A percentile compares a stretch with the other conserved stretches of the same genome.
Conservation (phyloP, 1,140 invertebrate species). For the Trichonephila clavata region DNA sequence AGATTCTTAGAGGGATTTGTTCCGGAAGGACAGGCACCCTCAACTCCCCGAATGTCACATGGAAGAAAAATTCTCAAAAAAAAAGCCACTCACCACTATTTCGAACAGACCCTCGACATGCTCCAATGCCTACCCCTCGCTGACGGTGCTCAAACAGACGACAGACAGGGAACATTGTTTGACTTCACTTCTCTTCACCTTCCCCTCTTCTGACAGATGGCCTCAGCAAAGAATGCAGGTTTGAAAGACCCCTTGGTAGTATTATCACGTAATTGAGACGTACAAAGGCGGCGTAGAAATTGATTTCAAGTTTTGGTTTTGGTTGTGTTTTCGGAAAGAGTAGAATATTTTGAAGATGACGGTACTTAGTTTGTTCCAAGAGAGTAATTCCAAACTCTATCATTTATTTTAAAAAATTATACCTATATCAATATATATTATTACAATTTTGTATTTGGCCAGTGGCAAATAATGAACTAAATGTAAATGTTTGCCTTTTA, state of each 20-base stretch:
- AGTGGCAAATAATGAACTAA: too few relatives aligned
- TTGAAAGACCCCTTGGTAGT: not conserved
- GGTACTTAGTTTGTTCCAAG: not conserved
- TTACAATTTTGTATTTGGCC: too few relatives aligned
- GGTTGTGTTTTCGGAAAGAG: not conserved
- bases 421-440: too few relatives aligned
- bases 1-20: not conserved
- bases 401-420: too few relatives aligned
- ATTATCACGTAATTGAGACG: constrained; percentile 19
- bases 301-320: not conserved
- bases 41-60: not conserved
- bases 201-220: constrained; percentile 41
- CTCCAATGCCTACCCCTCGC: constrained; percentile 27
- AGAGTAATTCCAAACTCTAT: too few relatives aligned
- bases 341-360: not conserved
- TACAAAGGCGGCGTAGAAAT: not conserved
- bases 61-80: not conserved
- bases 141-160: constrained; percentile 34
- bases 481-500: too few relatives aligned
- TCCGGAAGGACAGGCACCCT: not conserved
- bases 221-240: constrained; percentile 31
- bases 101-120: constrained; percentile 41
- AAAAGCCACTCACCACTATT: not conserved
- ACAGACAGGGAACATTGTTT: constrained; percentile 34
- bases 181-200: not conserved